Conservation (phyloP, 2,888 invertebrate genomes). For the Theodoxus fluviatilis region DNA sequence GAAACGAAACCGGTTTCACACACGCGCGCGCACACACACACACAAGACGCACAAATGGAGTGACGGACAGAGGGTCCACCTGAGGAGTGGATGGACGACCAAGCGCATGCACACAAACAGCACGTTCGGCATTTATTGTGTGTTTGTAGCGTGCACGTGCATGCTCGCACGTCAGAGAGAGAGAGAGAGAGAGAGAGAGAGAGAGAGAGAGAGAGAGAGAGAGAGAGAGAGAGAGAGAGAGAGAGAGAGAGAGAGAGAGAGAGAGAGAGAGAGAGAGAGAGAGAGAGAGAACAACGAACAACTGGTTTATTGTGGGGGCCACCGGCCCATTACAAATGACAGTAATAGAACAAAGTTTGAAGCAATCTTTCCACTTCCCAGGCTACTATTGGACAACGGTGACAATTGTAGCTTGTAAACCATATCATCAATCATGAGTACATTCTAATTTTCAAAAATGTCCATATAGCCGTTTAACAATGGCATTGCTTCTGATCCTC, state of each 20-base stretch:
- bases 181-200: neutral
- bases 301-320: too few relatives aligned
- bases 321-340: too few relatives aligned
- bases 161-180: neutral
- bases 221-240: neutral
- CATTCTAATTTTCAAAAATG: too few relatives aligned
- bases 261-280: neutral
- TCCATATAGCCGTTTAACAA: too few relatives aligned
- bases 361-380: too few relatives aligned
- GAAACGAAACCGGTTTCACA: too few relatives aligned
- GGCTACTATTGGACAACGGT: too few relatives aligned
- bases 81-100: neutral
- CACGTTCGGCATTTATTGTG: too few relatives aligned
- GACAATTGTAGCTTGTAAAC: too few relatives aligned
- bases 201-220: neutral
- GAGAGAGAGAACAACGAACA: neutral
- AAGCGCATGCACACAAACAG: conserved; percentile 1
- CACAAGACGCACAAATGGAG: neutral
- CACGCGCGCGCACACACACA: neutral
- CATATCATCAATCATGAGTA: too few relatives aligned
- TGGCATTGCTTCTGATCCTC: too few relatives aligned
- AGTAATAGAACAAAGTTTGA: too few relatives aligned
- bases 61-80: neutral
- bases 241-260: neutral
- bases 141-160: neutral